phyloP scores from a whole-genome alignment of 2,888 invertebrate species.

The Biston stratarius region DNA sequence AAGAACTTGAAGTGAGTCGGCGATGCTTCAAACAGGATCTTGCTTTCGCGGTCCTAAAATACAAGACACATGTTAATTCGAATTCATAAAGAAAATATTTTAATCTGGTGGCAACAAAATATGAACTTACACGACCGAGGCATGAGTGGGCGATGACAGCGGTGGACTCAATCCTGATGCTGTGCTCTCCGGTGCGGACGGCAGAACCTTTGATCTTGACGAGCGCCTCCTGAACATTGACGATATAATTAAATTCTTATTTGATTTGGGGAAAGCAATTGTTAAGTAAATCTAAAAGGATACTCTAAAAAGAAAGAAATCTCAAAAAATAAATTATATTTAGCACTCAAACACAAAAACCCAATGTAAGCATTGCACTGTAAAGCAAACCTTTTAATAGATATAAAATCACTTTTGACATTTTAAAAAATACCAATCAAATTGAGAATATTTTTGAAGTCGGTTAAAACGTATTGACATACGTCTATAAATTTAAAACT shows the following conservation, averaged over 20 bases:
- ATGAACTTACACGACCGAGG: slow-evolving; percentile 69
- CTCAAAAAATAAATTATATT: background rate
- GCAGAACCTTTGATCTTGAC: slow-evolving; percentile 64
- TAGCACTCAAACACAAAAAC: too few species aligned
- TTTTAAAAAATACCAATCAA: too few species aligned
- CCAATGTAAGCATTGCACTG: too few species aligned
- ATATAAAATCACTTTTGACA: too few species aligned
- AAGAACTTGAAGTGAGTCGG: slow-evolving; percentile 70
- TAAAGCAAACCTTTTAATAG: too few species aligned
- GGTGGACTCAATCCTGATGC: slow-evolving; percentile 67
- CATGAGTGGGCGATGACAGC: slow-evolving; percentile 66
- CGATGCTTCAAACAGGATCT: slow-evolving; percentile 69
- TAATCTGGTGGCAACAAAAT: background rate
- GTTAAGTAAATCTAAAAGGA: background rate
- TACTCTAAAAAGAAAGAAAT: too few species aligned
- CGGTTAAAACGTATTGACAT: too few species aligned
- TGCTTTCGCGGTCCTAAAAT: slow-evolving; percentile 72
- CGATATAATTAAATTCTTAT: background rate
- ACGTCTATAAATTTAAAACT: too few species aligned
- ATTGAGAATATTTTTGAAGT: too few species aligned
- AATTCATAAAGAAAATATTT: background rate
- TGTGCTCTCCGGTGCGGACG: slow-evolving; percentile 60
- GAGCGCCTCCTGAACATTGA: slow-evolving; percentile 64
- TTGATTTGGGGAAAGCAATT: background rate
- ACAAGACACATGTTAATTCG: slow-evolving; percentile 4